Conservation (phyloP, 2,113 vertebrate genomes). For the Prionailurus viverrinus region DNA sequence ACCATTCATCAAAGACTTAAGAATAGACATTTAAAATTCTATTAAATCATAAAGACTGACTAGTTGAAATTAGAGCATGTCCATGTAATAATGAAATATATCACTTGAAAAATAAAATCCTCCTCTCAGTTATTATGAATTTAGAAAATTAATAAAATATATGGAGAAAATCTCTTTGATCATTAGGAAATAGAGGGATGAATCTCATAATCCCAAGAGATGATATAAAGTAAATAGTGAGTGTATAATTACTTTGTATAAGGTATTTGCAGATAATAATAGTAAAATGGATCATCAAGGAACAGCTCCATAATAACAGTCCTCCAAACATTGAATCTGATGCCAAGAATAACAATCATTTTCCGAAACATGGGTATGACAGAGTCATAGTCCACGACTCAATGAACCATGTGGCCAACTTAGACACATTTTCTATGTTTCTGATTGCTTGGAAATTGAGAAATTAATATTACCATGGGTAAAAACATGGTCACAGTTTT, state of each 20-base stretch:
- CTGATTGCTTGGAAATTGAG: background rate
- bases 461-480: background rate
- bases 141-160: constrained; percentile 24
- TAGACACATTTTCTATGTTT: background rate
- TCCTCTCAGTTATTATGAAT: background rate
- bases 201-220: background rate
- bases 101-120: background rate
- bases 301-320: background rate
- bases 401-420: background rate
- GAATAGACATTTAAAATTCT: background rate
- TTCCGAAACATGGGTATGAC: background rate
- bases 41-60: background rate
- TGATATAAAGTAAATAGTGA: background rate
- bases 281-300: background rate
- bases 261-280: background rate
- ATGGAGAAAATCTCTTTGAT: background rate
- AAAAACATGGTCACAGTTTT: background rate
- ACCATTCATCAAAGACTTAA: background rate
- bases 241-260: background rate
- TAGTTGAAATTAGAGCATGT: background rate
- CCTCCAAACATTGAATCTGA: background rate
- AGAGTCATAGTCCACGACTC: background rate
- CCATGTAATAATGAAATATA: background rate
- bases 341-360: background rate
- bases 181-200: constrained; percentile 5